phyloP scores from a whole-genome alignment of 2,113 vertebrate species.

The Xenus cinereus region DNA sequence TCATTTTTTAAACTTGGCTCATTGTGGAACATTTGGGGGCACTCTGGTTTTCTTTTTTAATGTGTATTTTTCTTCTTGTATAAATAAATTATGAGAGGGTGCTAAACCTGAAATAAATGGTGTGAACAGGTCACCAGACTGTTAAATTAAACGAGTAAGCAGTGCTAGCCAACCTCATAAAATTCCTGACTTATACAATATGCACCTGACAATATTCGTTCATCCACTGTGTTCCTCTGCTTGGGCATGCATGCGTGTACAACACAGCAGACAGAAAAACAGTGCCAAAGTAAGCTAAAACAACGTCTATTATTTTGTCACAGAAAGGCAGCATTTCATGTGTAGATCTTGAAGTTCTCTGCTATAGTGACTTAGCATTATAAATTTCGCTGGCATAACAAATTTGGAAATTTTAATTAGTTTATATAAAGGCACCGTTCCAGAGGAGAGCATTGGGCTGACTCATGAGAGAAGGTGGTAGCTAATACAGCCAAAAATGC shows the following conservation, averaged over 20 bases:
- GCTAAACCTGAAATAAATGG: neutral
- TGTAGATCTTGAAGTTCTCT: neutral
- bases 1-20: neutral
- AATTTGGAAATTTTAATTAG: neutral
- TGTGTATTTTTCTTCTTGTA: neutral
- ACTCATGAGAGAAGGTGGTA: neutral
- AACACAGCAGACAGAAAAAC: neutral
- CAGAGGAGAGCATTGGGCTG: neutral
- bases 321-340: neutral
- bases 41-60: neutral
- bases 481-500: neutral
- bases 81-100: neutral
- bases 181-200: neutral
- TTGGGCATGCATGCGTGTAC: neutral
- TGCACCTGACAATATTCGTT: neutral
- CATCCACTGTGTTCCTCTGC: neutral
- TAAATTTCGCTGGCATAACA: neutral
- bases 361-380: neutral
- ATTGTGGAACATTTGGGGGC: neutral
- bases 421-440: neutral
- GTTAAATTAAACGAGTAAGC: neutral
- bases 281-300: neutral
- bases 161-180: neutral
- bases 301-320: neutral
- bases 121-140: neutral